A percentile compares a stretch with the other conserved stretches of the same genome.
Evolutionary conservation across 1,140 invertebrate genomes (phyloP).

Genomic region (Teleopsis dalmanni): DNA sequence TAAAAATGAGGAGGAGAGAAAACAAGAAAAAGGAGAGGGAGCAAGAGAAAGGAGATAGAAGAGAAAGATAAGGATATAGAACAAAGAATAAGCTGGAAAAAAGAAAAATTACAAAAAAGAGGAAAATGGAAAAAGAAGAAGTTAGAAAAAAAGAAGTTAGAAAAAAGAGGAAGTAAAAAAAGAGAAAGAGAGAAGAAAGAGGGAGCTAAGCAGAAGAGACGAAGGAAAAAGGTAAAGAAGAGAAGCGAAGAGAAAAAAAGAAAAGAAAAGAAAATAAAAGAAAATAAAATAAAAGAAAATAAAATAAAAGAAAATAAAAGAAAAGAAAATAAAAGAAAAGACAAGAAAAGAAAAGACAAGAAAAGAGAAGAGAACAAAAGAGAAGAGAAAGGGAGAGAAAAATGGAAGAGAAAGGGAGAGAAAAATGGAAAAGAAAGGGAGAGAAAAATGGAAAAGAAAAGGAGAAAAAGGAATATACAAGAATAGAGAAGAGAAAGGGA

Average conservation of each 20-base stretch:
- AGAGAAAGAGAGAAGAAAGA: neutral
- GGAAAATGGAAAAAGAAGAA: neutral
- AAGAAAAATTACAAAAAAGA: neutral
- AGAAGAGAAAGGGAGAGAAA: neutral
- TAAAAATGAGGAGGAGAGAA: neutral
- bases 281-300: neutral
- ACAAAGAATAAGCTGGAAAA: neutral
- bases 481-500: too few relatives aligned
- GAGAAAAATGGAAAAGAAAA: constrained; percentile 1
- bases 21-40: neutral
- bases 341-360: neutral
- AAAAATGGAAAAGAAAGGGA: neutral
- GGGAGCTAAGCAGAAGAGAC: neutral
- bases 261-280: neutral
- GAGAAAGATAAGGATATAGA: neutral
- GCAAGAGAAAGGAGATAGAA: neutral
- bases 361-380: neutral
- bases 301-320: neutral
- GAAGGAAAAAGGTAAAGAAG: neutral
- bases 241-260: neutral
- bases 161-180: neutral
- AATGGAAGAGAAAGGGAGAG: constrained; percentile 2
- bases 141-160: neutral
- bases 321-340: neutral
- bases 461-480: neutral